Percentiles rank a stretch among this genome's conserved stretches.
These are phyloP conservation scores for Sclerurus mexicanus DNA, from an alignment of 2,113 vertebrate genomes.

Conservation along the genomic window DNA sequence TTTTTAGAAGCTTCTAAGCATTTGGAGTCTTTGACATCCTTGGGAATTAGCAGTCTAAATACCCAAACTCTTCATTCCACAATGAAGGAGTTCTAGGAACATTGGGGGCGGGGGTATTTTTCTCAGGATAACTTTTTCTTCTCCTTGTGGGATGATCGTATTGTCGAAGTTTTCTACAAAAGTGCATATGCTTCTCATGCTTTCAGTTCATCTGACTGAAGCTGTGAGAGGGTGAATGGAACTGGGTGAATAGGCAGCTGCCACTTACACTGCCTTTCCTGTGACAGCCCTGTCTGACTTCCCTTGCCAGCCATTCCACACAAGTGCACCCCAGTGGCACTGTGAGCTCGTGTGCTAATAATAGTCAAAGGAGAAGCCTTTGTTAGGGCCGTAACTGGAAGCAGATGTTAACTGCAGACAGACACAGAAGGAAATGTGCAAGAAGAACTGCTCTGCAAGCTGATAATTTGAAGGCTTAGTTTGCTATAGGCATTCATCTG, in stretches of 20 bases:
- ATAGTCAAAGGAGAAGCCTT: constrained; percentile 2
- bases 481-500: constrained; percentile 44
- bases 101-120: not conserved
- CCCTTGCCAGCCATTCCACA: not conserved
- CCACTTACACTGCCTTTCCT: not conserved
- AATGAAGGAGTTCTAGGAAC: not conserved
- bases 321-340: not conserved
- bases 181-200: not conserved
- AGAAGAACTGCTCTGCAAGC: not conserved
- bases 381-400: constrained; percentile 15
- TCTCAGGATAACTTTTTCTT: not conserved
- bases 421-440: constrained; percentile 5
- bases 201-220: not conserved
- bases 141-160: not conserved
- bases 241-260: not conserved
- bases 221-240: not conserved
- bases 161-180: not conserved
- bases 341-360: not conserved
- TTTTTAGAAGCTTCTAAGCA: not conserved
- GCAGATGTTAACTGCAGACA: constrained; percentile 49
- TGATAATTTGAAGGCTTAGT: constrained; percentile 4
- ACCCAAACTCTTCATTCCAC: not conserved
- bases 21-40: not conserved
- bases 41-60: not conserved
- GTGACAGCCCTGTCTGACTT: not conserved